phyloP scores from a whole-genome alignment of 2,797 vertebrate genomes.

The Pipistrellus kuhlii region DNA sequence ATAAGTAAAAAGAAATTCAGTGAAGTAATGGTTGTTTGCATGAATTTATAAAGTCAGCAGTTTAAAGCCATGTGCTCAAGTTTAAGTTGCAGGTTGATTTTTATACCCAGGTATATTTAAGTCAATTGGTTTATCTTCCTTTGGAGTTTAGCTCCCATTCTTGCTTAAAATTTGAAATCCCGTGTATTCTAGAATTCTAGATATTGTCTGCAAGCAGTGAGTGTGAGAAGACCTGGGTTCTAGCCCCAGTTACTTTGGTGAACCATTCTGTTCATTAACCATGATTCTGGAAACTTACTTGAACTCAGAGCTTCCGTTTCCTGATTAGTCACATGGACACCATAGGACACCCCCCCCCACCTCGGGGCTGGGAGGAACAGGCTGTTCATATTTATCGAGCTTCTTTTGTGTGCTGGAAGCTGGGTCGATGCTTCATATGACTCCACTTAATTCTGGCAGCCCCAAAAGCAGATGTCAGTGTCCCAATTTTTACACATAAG shows the following conservation, averaged over 20 bases:
- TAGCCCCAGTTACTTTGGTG: not conserved
- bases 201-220: not conserved
- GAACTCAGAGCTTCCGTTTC: not conserved
- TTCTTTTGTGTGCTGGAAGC: not conserved
- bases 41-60: not conserved
- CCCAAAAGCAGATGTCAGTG: rapidly evolving
- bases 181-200: not conserved
- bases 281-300: not conserved
- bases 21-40: not conserved
- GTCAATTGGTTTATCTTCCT: not conserved
- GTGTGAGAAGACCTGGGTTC: not conserved
- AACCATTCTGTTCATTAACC: not conserved
- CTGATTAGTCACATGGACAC: not conserved
- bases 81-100: not conserved
- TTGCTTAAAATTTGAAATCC: not conserved
- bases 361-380: not conserved
- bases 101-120: not conserved
- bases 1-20: not conserved
- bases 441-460: not conserved
- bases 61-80: not conserved
- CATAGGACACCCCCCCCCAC: not conserved
- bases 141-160: not conserved
- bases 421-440: not conserved
- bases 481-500: not conserved
- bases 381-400: not conserved